These are phyloP conservation scores for Anomalospiza imberbis DNA, from an alignment of 2,797 vertebrate genomes.

Conservation along the genomic window DNA sequence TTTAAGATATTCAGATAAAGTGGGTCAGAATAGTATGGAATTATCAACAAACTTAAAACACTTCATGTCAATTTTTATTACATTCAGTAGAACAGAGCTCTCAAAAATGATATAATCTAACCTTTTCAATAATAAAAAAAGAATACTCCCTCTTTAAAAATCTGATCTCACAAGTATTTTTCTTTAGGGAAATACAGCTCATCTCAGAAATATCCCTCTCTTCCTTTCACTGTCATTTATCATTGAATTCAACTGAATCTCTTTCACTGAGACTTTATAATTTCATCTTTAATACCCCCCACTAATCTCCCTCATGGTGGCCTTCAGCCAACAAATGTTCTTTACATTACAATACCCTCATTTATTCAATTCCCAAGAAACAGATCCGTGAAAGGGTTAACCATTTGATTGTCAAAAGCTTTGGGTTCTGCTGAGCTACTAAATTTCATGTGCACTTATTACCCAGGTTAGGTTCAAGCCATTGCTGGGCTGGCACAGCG, in stretches of 20 bases:
- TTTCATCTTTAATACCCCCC: slow-evolving; percentile 66
- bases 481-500: slow-evolving; percentile 21
- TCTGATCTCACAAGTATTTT: slow-evolving; percentile 63
- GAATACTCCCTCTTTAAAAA: slow-evolving; percentile 55
- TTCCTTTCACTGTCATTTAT: slow-evolving; percentile 61
- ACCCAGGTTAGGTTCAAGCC: slow-evolving; percentile 55
- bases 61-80: slow-evolving; percentile 71
- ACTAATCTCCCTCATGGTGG: slow-evolving; percentile 67
- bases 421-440: slow-evolving; percentile 61
- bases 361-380: slow-evolving; percentile 58
- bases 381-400: slow-evolving; percentile 46
- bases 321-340: slow-evolving; percentile 58
- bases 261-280: slow-evolving; percentile 68
- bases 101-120: slow-evolving; percentile 65
- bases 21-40: slow-evolving; percentile 63
- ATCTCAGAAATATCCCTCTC: slow-evolving; percentile 54
- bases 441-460: slow-evolving; percentile 57
- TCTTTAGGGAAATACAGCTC: slow-evolving; percentile 61
- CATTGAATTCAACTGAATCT: slow-evolving; percentile 64
- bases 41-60: slow-evolving; percentile 73
- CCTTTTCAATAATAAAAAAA: slow-evolving; percentile 63
- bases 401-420: slow-evolving; percentile 62
- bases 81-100: slow-evolving; percentile 58
- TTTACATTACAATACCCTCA: slow-evolving; percentile 53
- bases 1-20: slow-evolving; percentile 72